A percentile compares a stretch with the other conserved stretches of the same genome.
Evolutionary conservation across 2,888 invertebrate species (phyloP).

Genomic region (Metacarcinus magister): DNA sequence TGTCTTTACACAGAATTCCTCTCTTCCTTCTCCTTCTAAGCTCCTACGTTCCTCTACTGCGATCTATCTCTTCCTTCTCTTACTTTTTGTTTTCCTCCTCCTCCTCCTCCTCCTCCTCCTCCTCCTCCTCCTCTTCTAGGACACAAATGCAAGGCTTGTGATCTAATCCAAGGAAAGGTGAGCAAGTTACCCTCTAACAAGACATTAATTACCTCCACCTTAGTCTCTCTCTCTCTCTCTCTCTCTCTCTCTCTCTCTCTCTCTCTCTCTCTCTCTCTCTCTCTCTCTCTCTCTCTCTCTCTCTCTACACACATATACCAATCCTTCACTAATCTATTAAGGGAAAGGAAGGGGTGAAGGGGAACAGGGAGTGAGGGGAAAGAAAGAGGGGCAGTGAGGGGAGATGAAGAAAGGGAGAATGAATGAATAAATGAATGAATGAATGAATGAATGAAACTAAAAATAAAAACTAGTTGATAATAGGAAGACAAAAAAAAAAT

Average conservation of each 20-base stretch:
- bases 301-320: too few species aligned
- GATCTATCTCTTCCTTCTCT: background rate
- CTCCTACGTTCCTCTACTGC: background rate
- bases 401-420: background rate
- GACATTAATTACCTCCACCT: background rate
- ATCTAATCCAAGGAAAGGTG: background rate
- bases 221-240: background rate
- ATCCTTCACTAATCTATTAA: background rate
- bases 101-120: conserved; percentile 44
- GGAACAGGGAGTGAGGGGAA: background rate
- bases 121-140: background rate
- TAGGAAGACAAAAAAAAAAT: background rate
- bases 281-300: too few species aligned
- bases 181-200: background rate
- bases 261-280: background rate
- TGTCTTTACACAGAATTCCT: background rate
- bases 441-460: background rate
- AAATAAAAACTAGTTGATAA: background rate
- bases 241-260: conserved; percentile 47
- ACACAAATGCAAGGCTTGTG: background rate
- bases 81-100: background rate
- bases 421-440: background rate
- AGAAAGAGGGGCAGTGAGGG: background rate
- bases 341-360: background rate
- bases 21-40: background rate